These are phyloP conservation scores for Rhinoraja longicauda DNA, from an alignment of 2,797 vertebrate species.

Conservation along the genomic window DNA sequence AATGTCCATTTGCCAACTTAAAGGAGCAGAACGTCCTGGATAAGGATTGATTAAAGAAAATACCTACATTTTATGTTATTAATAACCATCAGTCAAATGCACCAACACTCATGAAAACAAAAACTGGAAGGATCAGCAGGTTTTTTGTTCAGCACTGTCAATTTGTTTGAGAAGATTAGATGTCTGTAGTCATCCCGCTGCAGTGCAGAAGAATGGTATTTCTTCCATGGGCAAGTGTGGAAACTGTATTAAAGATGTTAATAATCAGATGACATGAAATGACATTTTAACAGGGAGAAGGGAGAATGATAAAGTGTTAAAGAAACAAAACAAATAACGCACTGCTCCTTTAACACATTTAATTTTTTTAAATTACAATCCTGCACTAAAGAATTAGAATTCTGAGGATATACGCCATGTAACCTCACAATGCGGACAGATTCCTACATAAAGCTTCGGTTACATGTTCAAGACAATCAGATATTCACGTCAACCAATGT, in stretches of 20 bases:
- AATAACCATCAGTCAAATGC: neutral
- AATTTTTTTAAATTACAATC: conserved; percentile 5
- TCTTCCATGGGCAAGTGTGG: neutral
- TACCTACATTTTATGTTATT: neutral
- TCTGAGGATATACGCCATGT: neutral
- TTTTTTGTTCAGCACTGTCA: neutral
- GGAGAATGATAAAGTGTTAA: neutral
- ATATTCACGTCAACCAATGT: conserved; percentile 18
- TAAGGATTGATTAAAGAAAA: neutral
- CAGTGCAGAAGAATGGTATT: neutral
- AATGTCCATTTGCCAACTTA: conserved; percentile 11
- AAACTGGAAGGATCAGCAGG: neutral
- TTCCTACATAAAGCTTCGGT: neutral
- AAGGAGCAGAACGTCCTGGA: conserved; percentile 31
- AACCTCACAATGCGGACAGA: neutral
- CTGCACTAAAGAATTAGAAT: neutral
- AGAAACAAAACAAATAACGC: conserved; percentile 16
- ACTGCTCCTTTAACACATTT: conserved; percentile 33
- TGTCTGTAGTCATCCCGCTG: neutral
- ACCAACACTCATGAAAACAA: conserved; percentile 16
- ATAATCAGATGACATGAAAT: neutral
- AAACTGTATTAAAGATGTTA: neutral
- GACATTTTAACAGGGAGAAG: neutral
- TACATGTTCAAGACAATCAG: conserved; percentile 26
- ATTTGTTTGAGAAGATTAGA: neutral